Evolutionary conservation across 2,113 vertebrate species (phyloP), one percentile per base, ranked within the genome.

Genomic region (Neolamprologus variostigma): DNA sequence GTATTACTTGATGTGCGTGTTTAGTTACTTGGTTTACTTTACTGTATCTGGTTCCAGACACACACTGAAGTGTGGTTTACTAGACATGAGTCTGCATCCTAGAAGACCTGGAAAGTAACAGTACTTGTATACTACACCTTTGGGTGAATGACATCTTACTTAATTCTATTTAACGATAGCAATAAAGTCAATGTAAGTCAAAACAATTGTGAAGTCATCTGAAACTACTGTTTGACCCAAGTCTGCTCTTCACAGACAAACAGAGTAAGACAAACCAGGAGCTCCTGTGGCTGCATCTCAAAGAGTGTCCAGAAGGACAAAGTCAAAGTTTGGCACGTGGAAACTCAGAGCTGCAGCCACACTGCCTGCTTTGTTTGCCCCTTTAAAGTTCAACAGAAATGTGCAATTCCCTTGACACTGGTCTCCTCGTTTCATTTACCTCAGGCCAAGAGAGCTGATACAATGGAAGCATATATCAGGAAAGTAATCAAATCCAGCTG

Each of bases 401-500:
- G 87, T 89, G 73, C 87, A 59, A 89, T 92, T 96, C 96, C 95
- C 94, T 88, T 80, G 92, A 90, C 93, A 89, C 92, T 51, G 76
- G 79, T 89, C 82, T 85, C 87, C 91, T 31, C 19, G 85, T 92
- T 96, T 95, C 94, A 96, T 96, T 96, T 95, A 95, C 85, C 71
- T 76, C 82, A 7, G 73, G 95, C 95, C 95, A 95, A 91, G 94
- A 95, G 93, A 91, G 90, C 91, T 94, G 95, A 96, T 96, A 95
- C 93, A 96, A 94, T 94, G 88, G 93, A 94, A 95, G 90, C 86
- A 85, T 94, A 91, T 87, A 89, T 94, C 89, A 89, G 86, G 83
- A 93, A 87, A 87, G 89, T 95, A 96, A 97, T 96, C 91, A 95
- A 76, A 92, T 71, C 95, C 96, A 97, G 95, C 95, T 97, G 96